Evolutionary conservation across 2,888 invertebrate species (phyloP), one percentile per base, ranked within the genome.

Genomic region (Bimastos eiseni): DNA sequence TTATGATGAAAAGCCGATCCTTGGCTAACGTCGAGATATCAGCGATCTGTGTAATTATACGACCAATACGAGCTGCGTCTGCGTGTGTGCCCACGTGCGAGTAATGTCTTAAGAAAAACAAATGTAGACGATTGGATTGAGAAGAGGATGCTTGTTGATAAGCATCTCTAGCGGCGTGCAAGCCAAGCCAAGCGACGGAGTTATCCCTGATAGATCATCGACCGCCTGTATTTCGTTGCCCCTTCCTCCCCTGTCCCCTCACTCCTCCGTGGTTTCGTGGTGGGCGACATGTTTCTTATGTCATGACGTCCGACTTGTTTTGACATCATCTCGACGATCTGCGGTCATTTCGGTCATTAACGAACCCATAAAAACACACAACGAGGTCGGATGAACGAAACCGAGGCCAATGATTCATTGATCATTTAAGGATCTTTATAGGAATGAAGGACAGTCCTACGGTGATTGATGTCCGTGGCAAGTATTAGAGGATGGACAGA

Each of bases 201-300:
- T 5, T 1, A 21, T 17, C n/a, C n/a, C 70, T 13, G 70, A 70
- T n/a, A 70, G 70, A 30, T 70, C 70, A 30, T 70, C 70, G 70
- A 70, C 70, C 70, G 70, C 70, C 70, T 70, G 70, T 70, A 70
- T 70, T 70, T n/a, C n/a, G 70, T 70, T n/a, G n/a, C n/a, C 70
- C n/a, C 6, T 1, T n/a, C 11, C 17, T n/a, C 24, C 0, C 3
- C 13, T 3, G 3, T 30, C 55, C 30, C 13, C 30, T 11, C n/a
- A 30, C n/a, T 17, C 17, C 70, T 70, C 17, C 70, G 70, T 70
- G 30, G 70, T 70, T 70, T 70, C 70, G 70, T n/a, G 70, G 70
- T 70, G 70, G 70, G 70, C 70, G 70, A 70, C 70, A n/a, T 70
- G 70, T 70, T 70, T 70, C 70, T 70, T 70, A 70, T 70, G 70